Conservation (phyloP, 2,888 invertebrate genomes). For the Pyrgus malvae region DNA sequence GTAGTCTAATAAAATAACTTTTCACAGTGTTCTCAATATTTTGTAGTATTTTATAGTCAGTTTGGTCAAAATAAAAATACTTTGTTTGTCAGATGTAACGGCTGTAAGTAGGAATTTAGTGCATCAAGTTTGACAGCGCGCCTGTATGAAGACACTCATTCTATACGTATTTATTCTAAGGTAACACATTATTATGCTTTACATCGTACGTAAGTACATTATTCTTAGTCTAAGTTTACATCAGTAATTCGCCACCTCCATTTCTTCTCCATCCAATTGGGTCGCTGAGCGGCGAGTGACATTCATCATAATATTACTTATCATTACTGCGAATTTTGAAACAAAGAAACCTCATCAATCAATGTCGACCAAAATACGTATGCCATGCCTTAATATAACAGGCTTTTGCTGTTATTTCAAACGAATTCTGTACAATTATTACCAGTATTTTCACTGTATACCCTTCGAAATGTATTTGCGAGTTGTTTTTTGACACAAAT, state of each 20-base stretch:
- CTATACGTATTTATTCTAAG: no score
- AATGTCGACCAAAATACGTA: constrained; percentile 43
- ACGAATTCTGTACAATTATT: constrained; percentile 4
- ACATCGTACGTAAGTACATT: no score
- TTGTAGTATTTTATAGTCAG: no score
- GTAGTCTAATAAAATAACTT: no score
- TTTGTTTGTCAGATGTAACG: no score
- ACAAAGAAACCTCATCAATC: constrained; percentile 59
- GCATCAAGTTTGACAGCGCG: no score
- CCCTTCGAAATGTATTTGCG: neutral
- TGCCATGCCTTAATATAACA: constrained; percentile 17
- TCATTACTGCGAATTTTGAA: constrained; percentile 52
- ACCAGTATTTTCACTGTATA: neutral
- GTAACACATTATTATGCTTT: no score
- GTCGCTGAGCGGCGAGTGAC: constrained; percentile 33
- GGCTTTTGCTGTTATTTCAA: constrained; percentile 18
- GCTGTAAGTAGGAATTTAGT: neutral
- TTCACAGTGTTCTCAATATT: no score
- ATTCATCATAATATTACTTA: constrained; percentile 61
- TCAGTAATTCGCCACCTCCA: constrained; percentile 1
- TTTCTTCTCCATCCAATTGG: neutral
- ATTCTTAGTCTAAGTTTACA: no score
- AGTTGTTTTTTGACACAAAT: no score
- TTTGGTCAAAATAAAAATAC: no score
- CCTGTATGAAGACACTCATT: no score